A percentile compares a stretch with the other conserved stretches of the same genome.
phyloP scores from a whole-genome alignment of 2,113 vertebrate species.

The Telmatochromis brichardi region DNA sequence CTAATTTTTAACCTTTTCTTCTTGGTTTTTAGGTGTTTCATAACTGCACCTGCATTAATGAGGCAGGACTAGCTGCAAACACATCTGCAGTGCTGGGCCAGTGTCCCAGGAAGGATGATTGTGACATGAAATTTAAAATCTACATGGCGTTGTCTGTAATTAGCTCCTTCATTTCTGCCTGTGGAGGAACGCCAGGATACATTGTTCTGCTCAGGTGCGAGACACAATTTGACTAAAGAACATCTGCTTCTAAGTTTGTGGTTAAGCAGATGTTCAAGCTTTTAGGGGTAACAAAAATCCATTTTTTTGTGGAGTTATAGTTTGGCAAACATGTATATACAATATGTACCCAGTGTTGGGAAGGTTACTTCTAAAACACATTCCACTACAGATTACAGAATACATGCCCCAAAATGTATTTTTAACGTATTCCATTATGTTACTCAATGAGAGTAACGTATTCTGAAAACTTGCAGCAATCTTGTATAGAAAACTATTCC shows the following conservation, averaged over 20 bases:
- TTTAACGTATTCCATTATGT: not conserved
- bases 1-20: not conserved
- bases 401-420: not conserved
- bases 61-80: conserved; percentile 49
- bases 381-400: not conserved
- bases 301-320: not conserved
- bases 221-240: not conserved
- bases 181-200: conserved; percentile 69
- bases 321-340: not conserved
- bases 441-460: not conserved
- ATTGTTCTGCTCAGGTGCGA: conserved; percentile 79
- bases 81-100: conserved; percentile 76
- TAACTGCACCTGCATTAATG: conserved; percentile 80
- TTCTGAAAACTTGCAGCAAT: too few relatives aligned
- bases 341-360: not conserved
- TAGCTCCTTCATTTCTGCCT: conserved; percentile 59
- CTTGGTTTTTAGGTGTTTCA: conserved; percentile 74
- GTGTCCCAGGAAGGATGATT: conserved; percentile 72
- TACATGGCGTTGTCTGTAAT: conserved; percentile 69
- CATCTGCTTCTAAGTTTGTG: not conserved
- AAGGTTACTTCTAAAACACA: not conserved
- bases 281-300: not conserved
- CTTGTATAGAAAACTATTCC: too few relatives aligned
- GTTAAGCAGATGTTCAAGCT: not conserved
- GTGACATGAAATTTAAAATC: conserved; percentile 72